Evolutionary conservation across 2,113 vertebrate genomes (phyloP).

Genomic region (Scytalopus superciliaris): DNA sequence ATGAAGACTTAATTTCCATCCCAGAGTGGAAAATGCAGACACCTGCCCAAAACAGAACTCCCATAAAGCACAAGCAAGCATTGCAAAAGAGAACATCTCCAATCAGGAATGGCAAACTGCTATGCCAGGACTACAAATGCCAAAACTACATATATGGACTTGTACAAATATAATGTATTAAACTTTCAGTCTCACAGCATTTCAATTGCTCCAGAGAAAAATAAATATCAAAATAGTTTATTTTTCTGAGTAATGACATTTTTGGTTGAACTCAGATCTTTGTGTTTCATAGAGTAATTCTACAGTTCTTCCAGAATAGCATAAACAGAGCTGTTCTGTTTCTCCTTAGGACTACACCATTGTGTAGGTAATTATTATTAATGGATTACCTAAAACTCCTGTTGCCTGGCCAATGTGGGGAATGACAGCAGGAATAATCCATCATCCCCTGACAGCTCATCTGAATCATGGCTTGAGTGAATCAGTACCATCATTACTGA

Average conservation of each 20-base stretch:
- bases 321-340: neutral
- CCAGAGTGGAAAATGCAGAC: neutral
- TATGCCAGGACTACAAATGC: neutral
- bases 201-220: neutral
- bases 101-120: neutral
- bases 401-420: neutral
- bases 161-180: neutral
- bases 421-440: neutral
- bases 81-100: neutral
- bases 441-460: neutral
- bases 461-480: neutral
- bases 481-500: neutral
- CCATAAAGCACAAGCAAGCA: neutral
- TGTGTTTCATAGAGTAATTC: neutral
- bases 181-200: neutral
- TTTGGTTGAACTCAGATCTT: neutral
- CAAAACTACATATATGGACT: neutral
- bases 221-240: neutral
- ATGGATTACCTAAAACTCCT: neutral
- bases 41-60: neutral
- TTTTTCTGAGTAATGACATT: neutral
- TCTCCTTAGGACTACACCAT: neutral
- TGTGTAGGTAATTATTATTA: neutral
- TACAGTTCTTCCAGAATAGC: neutral
- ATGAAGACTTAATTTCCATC: neutral